Conservation (phyloP, 2,888 invertebrate species). For the Ischnus inquisitorius region DNA sequence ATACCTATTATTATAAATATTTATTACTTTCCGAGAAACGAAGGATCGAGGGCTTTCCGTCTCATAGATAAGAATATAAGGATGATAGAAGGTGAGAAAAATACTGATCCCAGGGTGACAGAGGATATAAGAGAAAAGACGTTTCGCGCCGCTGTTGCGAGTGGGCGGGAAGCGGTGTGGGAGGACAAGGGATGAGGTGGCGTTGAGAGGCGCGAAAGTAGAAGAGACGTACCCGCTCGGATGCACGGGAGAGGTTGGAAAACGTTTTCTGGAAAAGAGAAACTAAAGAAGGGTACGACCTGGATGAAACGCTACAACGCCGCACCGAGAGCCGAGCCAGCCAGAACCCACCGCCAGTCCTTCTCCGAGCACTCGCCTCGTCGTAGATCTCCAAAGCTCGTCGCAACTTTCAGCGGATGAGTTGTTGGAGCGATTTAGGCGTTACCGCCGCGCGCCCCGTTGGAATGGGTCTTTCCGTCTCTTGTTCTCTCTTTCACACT, state of each 20-base stretch:
- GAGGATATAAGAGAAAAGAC: constrained; percentile 60
- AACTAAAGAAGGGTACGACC: constrained; percentile 55
- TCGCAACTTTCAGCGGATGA: constrained; percentile 84
- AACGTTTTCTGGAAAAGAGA: constrained; percentile 60
- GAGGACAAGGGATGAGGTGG: constrained; percentile 34
- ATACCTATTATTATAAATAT: constrained; percentile 19
- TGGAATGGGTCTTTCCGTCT: constrained; percentile 80
- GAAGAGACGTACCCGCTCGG: constrained; percentile 51
- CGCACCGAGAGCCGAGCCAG: constrained; percentile 47
- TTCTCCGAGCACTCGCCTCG: constrained; percentile 65
- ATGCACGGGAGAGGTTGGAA: constrained; percentile 5
- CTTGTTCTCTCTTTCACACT: constrained; percentile 68
- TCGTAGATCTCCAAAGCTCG: constrained; percentile 83
- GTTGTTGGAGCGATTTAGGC: constrained; percentile 85
- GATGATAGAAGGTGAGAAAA: constrained; percentile 30
- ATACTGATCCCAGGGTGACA: constrained; percentile 57
- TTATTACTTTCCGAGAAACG: constrained; percentile 4
- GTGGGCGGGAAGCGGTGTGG: not conserved
- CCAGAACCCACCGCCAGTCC: constrained; percentile 48
- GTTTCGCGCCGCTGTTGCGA: constrained; percentile 27
- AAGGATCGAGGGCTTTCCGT: constrained; percentile 27
- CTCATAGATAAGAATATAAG: constrained; percentile 20
- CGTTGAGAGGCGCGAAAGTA: constrained; percentile 55
- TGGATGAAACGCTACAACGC: constrained; percentile 55
- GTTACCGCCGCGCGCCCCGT: constrained; percentile 76